phyloP scores from a whole-genome alignment of 2,797 vertebrate species.

The Takifugu rubripes region DNA sequence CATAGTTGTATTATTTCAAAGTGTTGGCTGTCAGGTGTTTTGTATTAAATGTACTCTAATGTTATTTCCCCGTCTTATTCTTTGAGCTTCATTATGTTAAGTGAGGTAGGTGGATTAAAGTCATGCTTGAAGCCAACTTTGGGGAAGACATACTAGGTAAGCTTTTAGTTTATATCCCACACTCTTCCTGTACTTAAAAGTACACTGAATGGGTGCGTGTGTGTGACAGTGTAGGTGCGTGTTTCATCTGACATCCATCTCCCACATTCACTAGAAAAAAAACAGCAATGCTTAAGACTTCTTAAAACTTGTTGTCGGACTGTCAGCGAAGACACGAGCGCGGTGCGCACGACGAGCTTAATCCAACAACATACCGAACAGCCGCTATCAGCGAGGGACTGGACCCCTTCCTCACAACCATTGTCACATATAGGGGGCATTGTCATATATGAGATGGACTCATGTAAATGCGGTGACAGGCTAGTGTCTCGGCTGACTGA shows the following conservation, averaged over 20 bases:
- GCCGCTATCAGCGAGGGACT: slow-evolving; percentile 47
- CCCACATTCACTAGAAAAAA: slow-evolving; percentile 40
- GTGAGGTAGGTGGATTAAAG: slow-evolving; percentile 55
- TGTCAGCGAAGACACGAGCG: slow-evolving; percentile 53
- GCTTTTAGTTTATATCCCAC: slow-evolving; percentile 20
- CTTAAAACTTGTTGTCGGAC: slow-evolving; percentile 67
- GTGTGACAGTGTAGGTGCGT: slow-evolving; percentile 37
- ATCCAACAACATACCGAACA: slow-evolving; percentile 59
- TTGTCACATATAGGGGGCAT: slow-evolving; percentile 65
- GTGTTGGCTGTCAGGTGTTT: slow-evolving; percentile 17
- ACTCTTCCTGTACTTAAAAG: slow-evolving; percentile 34
- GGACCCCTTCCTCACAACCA: slow-evolving; percentile 58
- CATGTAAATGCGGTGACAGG: slow-evolving; percentile 74
- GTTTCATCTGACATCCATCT: slow-evolving; percentile 57
- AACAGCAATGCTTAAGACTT: slow-evolving; percentile 51
- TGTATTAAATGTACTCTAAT: slow-evolving; percentile 12
- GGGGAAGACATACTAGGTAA: slow-evolving; percentile 30
- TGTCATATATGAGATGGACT: slow-evolving; percentile 68
- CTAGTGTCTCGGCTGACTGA: slow-evolving; percentile 70
- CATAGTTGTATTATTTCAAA: slow-evolving; percentile 23
- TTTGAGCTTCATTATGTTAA: slow-evolving; percentile 36
- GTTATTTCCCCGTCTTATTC: slow-evolving; percentile 38
- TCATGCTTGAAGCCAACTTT: slow-evolving; percentile 44
- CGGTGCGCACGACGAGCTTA: slow-evolving; percentile 50
- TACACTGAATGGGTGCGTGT: slow-evolving; percentile 3